Conservation (phyloP, 2,113 vertebrate species). For the Hucho hucho region DNA sequence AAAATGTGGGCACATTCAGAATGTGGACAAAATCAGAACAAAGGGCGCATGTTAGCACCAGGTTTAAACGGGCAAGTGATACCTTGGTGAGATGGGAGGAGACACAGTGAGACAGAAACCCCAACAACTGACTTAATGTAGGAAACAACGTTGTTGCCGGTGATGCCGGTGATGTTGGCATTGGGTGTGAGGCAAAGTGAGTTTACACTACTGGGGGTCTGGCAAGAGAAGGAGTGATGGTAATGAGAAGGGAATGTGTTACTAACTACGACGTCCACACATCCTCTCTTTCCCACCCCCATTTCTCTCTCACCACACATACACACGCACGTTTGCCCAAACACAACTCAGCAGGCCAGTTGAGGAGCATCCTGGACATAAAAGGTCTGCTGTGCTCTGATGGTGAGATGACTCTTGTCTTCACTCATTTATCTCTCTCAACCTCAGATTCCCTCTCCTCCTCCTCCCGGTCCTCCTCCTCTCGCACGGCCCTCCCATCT, state of each 20-base stretch:
- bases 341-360: not conserved
- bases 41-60: too few relatives aligned
- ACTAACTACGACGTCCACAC: not conserved
- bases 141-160: not conserved
- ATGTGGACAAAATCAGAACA: too few relatives aligned
- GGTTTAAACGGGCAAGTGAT: too few relatives aligned
- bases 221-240: too few relatives aligned
- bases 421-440: constrained; percentile 10
- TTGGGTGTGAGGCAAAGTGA: not conserved
- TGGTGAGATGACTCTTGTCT: constrained; percentile 18
- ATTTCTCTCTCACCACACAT: not conserved
- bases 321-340: not conserved
- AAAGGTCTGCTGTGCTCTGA: constrained; percentile 47
- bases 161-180: too few relatives aligned
- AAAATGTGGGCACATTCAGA: too few relatives aligned
- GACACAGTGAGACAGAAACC: not conserved
- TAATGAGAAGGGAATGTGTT: constrained; percentile 21
- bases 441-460: not conserved
- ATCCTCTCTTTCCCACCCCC: not conserved
- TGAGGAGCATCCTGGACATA: constrained; percentile 46
- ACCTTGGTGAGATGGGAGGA: too few relatives aligned
- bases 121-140: not conserved
- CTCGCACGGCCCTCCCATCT: too few relatives aligned
- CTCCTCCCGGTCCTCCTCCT: not conserved
- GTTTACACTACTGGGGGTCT: not conserved